Conservation (phyloP, 1,140 invertebrate species). For the Pogonus chalceus region DNA sequence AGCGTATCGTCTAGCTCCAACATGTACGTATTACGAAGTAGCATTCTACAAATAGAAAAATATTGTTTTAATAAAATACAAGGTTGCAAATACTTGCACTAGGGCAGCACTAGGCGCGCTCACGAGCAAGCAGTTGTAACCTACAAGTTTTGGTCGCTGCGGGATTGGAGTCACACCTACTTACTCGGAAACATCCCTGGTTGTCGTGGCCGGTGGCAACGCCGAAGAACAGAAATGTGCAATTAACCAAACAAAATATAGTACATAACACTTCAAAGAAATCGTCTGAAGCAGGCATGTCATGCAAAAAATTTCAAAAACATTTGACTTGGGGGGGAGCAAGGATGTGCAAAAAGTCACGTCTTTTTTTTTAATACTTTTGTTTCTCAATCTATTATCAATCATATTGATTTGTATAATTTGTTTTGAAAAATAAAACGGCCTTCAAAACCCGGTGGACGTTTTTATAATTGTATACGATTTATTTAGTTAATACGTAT, state of each 20-base stretch:
- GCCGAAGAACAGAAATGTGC: slow-evolving; percentile 64
- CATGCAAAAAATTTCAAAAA: slow-evolving; percentile 42
- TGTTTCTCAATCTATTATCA: no score
- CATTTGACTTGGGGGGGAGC: slow-evolving; percentile 31
- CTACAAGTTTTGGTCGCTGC: not conserved
- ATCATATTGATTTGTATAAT: no score
- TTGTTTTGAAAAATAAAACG: slow-evolving; percentile 30
- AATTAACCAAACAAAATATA: slow-evolving; percentile 56
- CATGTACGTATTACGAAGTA: no score
- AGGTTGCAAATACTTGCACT: no score
- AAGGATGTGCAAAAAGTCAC: slow-evolving; percentile 37
- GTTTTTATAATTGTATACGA: slow-evolving; percentile 31
- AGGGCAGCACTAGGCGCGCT: no score
- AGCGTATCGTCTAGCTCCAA: no score
- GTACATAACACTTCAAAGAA: slow-evolving; percentile 25
- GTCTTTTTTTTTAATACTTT: slow-evolving; percentile 4
- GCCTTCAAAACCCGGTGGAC: slow-evolving; percentile 50
- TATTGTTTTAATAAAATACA: no score
- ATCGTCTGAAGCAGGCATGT: slow-evolving; percentile 44
- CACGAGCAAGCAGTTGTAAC: no score
- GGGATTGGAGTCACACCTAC: slow-evolving; percentile 39
- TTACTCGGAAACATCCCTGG: slow-evolving; percentile 75
- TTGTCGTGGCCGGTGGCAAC: slow-evolving; percentile 51
- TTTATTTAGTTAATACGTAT: slow-evolving; percentile 18
- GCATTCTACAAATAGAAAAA: no score